These are phyloP conservation scores for Heteronetta atricapilla DNA, from an alignment of 2,113 vertebrate species.

Conservation along the genomic window DNA sequence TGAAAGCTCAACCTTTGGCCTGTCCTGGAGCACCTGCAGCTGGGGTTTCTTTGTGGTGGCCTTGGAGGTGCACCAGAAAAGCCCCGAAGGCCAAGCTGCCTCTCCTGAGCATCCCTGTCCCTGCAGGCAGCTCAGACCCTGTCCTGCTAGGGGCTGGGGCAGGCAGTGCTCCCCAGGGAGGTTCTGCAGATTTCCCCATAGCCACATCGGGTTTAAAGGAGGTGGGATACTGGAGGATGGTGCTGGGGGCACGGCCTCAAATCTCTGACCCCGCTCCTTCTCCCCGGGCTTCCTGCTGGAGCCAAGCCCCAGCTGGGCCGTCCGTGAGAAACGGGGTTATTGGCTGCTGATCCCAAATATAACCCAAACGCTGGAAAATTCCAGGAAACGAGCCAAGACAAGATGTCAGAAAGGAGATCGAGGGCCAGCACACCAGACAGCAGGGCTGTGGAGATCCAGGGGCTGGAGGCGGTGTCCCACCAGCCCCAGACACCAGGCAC, in stretches of 20 bases:
- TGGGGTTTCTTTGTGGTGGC: background rate
- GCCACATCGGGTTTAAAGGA: background rate
- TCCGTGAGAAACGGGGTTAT: slow-evolving; percentile 34
- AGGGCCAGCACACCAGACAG: background rate
- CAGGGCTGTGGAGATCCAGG: background rate
- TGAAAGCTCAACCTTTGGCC: background rate
- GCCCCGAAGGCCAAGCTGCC: background rate
- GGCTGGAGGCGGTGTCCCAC: background rate
- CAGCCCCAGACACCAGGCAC: background rate
- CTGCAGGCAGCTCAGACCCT: background rate
- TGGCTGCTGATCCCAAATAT: slow-evolving; percentile 48
- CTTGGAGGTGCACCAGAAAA: background rate
- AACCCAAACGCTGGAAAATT: slow-evolving; percentile 63
- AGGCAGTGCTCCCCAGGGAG: background rate
- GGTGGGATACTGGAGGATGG: background rate
- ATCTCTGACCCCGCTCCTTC: background rate
- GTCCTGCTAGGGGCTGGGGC: background rate
- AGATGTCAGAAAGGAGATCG: background rate
- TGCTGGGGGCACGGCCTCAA: background rate
- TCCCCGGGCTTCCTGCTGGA: background rate
- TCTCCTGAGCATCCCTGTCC: background rate
- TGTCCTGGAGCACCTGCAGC: background rate
- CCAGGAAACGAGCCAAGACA: slow-evolving; percentile 59
- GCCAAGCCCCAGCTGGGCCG: slow-evolving; percentile 39
- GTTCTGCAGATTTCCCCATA: background rate